phyloP scores from a whole-genome alignment of 2,797 vertebrate genomes.

The Chelon auratus region DNA sequence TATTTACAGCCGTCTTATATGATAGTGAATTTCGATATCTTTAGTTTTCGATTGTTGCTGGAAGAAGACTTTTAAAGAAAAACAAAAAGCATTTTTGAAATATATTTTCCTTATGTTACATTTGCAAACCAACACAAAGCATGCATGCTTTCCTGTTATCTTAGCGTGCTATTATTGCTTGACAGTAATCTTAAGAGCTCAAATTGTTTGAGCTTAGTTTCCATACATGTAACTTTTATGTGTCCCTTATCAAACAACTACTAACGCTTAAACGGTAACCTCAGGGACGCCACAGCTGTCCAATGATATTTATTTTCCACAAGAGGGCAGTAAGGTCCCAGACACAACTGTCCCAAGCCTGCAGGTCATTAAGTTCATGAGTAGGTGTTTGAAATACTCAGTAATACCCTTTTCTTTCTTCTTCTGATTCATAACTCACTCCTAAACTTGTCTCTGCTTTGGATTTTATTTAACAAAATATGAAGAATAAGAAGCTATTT shows the following conservation, averaged over 20 bases:
- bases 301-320: conserved; percentile 62
- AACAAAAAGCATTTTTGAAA: no score
- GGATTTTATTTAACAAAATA: conserved; percentile 11
- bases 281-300: conserved; percentile 27
- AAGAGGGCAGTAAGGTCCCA: conserved; percentile 78
- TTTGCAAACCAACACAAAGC: background rate
- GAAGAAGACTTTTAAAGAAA: conserved; percentile 1
- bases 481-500: background rate
- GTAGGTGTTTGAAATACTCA: conserved; percentile 46
- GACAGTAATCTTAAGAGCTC: background rate
- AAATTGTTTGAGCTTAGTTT: background rate
- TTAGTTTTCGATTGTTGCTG: background rate
- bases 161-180: background rate
- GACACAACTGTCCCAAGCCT: conserved; percentile 25
- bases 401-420: background rate
- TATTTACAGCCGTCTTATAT: background rate
- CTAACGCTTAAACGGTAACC: conserved; percentile 24
- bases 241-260: conserved; percentile 17
- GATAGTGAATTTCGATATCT: background rate
- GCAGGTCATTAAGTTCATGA: conserved; percentile 69
- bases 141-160: background rate
- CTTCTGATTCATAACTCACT: conserved; percentile 9
- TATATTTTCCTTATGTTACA: background rate
- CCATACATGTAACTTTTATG: conserved; percentile 9
- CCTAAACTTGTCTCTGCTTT: background rate